Percentiles rank a stretch among this genome's conserved stretches.
These are phyloP conservation scores for Pygmarrhopalites habei DNA, from an alignment of 1,140 invertebrate genomes.

Conservation along the genomic window DNA sequence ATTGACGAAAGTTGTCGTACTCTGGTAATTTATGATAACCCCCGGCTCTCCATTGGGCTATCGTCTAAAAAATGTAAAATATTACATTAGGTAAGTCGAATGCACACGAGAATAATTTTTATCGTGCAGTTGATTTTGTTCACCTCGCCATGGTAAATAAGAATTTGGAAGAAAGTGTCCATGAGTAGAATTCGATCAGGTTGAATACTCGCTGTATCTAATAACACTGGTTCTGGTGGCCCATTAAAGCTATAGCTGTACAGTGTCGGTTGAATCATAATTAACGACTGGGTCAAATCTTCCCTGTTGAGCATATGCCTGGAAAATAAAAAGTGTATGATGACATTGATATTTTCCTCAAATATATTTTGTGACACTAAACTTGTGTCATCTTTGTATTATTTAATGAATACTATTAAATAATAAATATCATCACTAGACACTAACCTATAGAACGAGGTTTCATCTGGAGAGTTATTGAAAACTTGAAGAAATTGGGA, in stretches of 20 bases:
- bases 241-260: slow-evolving; percentile 98
- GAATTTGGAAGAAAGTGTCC: slow-evolving; percentile 99
- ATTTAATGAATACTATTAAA: neutral
- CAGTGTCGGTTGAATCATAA: slow-evolving; percentile 99
- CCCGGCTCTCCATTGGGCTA: slow-evolving; percentile 89
- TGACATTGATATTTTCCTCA: no score
- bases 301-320: slow-evolving; percentile 96
- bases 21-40: slow-evolving; percentile 94
- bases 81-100: neutral
- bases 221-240: slow-evolving; percentile 90
- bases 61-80: slow-evolving; percentile 60
- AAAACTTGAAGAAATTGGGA: slow-evolving; percentile 99
- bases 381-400: neutral
- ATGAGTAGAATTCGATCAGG: slow-evolving; percentile 94
- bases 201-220: slow-evolving; percentile 96
- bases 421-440: no score
- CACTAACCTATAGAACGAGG: slow-evolving; percentile 89
- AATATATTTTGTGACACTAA: no score
- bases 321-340: slow-evolving; percentile 42
- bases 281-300: slow-evolving; percentile 92
- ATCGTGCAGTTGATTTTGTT: no score
- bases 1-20: slow-evolving; percentile 94
- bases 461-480: slow-evolving; percentile 99
- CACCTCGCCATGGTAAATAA: slow-evolving; percentile 98
- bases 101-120: no score